Evolutionary conservation across 2,888 invertebrate species (phyloP).

Genomic region (Xylota segnis): DNA sequence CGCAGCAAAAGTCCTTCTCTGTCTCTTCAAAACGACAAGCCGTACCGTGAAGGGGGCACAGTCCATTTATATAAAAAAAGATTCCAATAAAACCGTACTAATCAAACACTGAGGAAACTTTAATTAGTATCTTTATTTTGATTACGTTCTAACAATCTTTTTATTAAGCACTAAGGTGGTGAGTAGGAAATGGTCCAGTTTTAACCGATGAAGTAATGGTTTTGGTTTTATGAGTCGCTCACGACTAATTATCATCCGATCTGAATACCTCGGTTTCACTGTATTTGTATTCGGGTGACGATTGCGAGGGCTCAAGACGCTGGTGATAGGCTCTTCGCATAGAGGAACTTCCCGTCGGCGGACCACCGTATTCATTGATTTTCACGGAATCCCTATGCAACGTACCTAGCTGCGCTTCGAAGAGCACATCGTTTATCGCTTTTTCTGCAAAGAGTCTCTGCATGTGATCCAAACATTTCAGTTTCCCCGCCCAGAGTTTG

Average conservation of each 20-base stretch:
- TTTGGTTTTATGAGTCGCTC: conserved; percentile 17
- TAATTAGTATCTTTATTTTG: conserved; percentile 7
- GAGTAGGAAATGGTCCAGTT: conserved; percentile 21
- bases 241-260: conserved; percentile 50
- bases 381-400: conserved; percentile 83
- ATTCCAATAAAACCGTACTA: neutral
- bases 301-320: conserved; percentile 35
- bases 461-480: conserved; percentile 81
- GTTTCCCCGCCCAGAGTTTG: conserved; percentile 82
- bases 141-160: neutral
- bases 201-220: conserved; percentile 29
- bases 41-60: too few relatives aligned
- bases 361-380: conserved; percentile 78
- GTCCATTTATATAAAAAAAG: neutral
- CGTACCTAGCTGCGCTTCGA: conserved; percentile 82
- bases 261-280: conserved; percentile 48
- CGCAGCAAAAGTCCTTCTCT: too few relatives aligned
- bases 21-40: too few relatives aligned
- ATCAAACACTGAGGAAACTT: neutral
- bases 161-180: conserved; percentile 17
- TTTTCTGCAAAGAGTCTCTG: conserved; percentile 83
- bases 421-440: conserved; percentile 83
- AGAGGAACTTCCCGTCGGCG: neutral
- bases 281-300: conserved; percentile 66
- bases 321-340: conserved; percentile 23